Percentiles rank a stretch among this genome's conserved stretches.
These are phyloP conservation scores for Caiman crocodilus DNA, from an alignment of 2,797 vertebrate genomes.

Conservation along the genomic window DNA sequence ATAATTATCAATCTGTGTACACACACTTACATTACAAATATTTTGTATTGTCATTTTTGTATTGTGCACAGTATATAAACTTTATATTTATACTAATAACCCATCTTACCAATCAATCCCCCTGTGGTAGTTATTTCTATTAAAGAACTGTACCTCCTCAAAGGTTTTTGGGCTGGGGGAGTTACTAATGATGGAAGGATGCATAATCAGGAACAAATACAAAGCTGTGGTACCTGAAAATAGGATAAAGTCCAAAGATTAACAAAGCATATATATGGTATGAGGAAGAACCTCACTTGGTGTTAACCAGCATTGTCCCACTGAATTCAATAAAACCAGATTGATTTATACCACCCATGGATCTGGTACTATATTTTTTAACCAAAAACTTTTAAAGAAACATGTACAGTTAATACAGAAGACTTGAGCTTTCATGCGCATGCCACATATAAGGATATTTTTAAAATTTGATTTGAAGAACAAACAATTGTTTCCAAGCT, in stretches of 20 bases:
- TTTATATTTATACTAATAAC: slow-evolving; percentile 85
- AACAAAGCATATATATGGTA: not conserved
- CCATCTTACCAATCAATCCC: slow-evolving; percentile 97
- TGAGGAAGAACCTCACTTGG: not conserved
- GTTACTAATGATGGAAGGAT: slow-evolving; percentile 98
- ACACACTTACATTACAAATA: slow-evolving; percentile 62
- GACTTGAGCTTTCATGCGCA: not conserved
- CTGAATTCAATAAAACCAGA: not conserved
- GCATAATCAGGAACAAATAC: slow-evolving; percentile 98
- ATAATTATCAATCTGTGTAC: slow-evolving; percentile 2
- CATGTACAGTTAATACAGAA: not conserved
- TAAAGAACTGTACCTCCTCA: slow-evolving; percentile 99
- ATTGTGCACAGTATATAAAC: slow-evolving; percentile 77
- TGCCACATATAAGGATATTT: not conserved
- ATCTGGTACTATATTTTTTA: not conserved
- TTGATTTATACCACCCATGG: not conserved
- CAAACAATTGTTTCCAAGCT: not conserved
- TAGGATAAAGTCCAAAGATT: slow-evolving; percentile 61
- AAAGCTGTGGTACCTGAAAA: slow-evolving; percentile 95
- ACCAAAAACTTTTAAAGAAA: not conserved
- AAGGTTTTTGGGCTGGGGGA: slow-evolving; percentile 97
- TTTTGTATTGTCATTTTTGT: slow-evolving; percentile 63
- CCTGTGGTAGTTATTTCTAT: slow-evolving; percentile 99
- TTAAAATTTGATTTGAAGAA: slow-evolving; percentile 1
- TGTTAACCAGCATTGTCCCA: not conserved